Conservation (phyloP, 1,140 invertebrate genomes). For the Drosophila albomicans region DNA sequence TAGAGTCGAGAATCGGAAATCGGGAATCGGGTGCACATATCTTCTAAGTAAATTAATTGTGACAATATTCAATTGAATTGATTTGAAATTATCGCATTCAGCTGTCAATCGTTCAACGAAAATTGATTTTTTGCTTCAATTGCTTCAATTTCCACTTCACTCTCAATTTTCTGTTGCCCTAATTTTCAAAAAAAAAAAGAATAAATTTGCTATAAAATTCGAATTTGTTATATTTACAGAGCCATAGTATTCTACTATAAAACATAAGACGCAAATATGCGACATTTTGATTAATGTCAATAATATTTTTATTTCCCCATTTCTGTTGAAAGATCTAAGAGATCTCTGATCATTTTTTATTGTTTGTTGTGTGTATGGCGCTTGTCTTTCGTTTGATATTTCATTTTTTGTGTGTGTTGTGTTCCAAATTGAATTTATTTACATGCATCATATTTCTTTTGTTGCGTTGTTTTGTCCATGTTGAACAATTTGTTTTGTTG, state of each 20-base stretch:
- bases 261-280: background rate
- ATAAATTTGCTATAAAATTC: too few species aligned
- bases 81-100: conserved; percentile 81
- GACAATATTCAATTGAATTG: conserved; percentile 83
- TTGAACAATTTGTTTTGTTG: conserved; percentile 80
- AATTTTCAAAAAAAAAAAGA: too few species aligned
- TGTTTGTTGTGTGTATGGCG: conserved; percentile 29
- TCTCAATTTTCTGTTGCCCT: background rate
- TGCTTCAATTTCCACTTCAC: conserved; percentile 20
- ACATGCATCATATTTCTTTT: conserved; percentile 78
- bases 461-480: conserved; percentile 66
- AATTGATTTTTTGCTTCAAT: conserved; percentile 58
- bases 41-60: conserved; percentile 81
- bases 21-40: conserved; percentile 38
- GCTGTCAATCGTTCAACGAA: conserved; percentile 62
- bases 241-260: background rate
- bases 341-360: conserved; percentile 39
- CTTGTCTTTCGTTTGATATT: conserved; percentile 33
- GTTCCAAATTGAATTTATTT: conserved; percentile 76
- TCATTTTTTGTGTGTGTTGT: conserved; percentile 20
- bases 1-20: conserved; percentile 1
- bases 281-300: conserved; percentile 42
- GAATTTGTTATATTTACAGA: conserved; percentile 1
- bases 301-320: conserved; percentile 47
- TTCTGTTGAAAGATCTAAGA: conserved; percentile 48